These are phyloP conservation scores for Mayetiola destructor DNA, from an alignment of 2,888 invertebrate species.

Conservation along the genomic window DNA sequence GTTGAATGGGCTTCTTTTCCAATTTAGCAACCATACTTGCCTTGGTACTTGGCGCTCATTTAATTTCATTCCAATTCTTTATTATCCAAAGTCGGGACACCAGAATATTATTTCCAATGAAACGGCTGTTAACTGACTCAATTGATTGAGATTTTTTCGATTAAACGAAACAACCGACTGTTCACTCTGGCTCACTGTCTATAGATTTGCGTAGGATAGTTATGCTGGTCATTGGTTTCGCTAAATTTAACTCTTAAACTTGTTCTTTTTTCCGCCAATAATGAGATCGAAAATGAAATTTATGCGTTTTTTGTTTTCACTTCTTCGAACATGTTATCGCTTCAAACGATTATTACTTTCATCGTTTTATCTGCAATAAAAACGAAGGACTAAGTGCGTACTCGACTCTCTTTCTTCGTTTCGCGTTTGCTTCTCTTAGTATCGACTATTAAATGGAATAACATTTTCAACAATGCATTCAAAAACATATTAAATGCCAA, in stretches of 20 bases:
- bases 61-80: too few species aligned
- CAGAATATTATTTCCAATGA: too few species aligned
- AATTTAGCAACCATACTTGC: too few species aligned
- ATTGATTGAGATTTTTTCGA: too few species aligned
- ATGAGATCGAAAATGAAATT: conserved; percentile 4
- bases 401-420: not conserved
- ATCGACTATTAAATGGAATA: not conserved
- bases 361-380: not conserved
- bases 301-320: not conserved
- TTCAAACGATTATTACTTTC: conserved; percentile 7
- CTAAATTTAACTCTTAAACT: too few species aligned
- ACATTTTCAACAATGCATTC: not conserved
- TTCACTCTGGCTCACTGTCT: too few species aligned
- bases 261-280: not conserved
- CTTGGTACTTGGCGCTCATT: too few species aligned
- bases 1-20: too few species aligned
- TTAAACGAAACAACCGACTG: too few species aligned
- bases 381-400: not conserved
- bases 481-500: conserved; percentile 8
- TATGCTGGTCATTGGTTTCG: not conserved
- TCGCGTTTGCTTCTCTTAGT: not conserved
- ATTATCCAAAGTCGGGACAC: too few species aligned
- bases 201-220: conserved; percentile 3
- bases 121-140: too few species aligned
- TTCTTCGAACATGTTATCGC: too few species aligned